A percentile compares a stretch with the other conserved stretches of the same genome.
These are phyloP conservation scores for Ooceraea biroi DNA, from an alignment of 1,140 invertebrate genomes.

Conservation along the genomic window DNA sequence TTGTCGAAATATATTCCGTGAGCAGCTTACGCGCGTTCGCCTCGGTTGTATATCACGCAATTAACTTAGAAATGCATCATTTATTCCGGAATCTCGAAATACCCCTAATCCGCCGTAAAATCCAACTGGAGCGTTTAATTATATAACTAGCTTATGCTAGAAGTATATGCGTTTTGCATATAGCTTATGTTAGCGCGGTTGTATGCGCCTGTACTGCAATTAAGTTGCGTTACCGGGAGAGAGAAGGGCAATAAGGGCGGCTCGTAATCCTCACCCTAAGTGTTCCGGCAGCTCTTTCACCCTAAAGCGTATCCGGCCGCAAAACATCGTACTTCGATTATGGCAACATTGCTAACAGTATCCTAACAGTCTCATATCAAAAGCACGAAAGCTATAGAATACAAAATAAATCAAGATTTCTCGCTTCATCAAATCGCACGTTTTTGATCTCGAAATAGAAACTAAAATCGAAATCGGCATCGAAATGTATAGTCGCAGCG, in stretches of 20 bases:
- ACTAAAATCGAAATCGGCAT: background rate
- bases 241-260: slow-evolving; percentile 1
- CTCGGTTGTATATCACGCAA: slow-evolving; percentile 22
- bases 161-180: slow-evolving; percentile 36
- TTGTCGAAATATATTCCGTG: slow-evolving; percentile 31
- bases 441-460: slow-evolving; percentile 12
- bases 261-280: background rate
- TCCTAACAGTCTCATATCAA: background rate
- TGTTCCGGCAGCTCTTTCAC: background rate
- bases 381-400: background rate
- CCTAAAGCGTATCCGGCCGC: slow-evolving; percentile 11
- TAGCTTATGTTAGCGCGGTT: slow-evolving; percentile 19
- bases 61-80: slow-evolving; percentile 52
- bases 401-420: background rate
- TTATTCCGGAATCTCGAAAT: slow-evolving; percentile 38
- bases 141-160: slow-evolving; percentile 43
- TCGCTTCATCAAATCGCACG: background rate
- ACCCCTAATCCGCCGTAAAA: slow-evolving; percentile 35
- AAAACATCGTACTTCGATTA: slow-evolving; percentile 18
- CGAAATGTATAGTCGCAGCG: background rate
- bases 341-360: background rate
- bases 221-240: slow-evolving; percentile 20
- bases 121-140: slow-evolving; percentile 55
- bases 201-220: slow-evolving; percentile 15
- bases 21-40: background rate